Percentiles rank a stretch among this genome's conserved stretches.
These are phyloP conservation scores for Phrynocephalus guinanensis DNA, from an alignment of 2,797 vertebrate species.

Conservation along the genomic window DNA sequence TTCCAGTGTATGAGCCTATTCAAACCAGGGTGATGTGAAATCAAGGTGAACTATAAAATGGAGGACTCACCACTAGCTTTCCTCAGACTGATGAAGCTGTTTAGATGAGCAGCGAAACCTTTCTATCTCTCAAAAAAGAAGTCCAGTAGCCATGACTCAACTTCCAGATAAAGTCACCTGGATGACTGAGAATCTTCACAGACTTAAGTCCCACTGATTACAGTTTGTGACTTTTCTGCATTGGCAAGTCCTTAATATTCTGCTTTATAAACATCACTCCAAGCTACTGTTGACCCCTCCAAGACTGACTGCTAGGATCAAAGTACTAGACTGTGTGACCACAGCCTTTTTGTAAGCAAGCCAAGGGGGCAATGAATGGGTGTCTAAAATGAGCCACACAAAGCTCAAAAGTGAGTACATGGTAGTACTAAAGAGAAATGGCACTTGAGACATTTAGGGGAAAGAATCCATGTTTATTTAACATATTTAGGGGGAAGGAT, in stretches of 20 bases:
- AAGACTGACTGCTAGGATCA: background rate
- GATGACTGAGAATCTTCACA: no score
- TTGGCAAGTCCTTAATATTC: background rate
- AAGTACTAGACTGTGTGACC: background rate
- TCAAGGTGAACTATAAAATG: no score
- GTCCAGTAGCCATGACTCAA: no score
- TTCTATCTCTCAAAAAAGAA: no score
- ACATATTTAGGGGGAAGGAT: no score
- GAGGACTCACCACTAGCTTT: no score
- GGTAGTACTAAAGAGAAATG: background rate
- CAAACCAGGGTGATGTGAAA: no score
- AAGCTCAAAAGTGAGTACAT: background rate
- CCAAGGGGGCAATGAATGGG: background rate
- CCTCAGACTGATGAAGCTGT: no score
- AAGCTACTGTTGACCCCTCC: background rate
- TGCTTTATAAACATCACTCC: background rate
- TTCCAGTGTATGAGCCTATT: no score
- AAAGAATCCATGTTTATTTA: background rate
- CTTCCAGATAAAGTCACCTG: no score
- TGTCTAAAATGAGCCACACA: background rate
- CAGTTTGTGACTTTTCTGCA: background rate
- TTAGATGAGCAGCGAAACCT: no score
- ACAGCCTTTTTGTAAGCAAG: background rate
- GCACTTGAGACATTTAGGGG: background rate
- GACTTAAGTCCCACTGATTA: background rate